Evolutionary conservation across 2,888 invertebrate species (phyloP).

Genomic region (Pyrrhia umbra): DNA sequence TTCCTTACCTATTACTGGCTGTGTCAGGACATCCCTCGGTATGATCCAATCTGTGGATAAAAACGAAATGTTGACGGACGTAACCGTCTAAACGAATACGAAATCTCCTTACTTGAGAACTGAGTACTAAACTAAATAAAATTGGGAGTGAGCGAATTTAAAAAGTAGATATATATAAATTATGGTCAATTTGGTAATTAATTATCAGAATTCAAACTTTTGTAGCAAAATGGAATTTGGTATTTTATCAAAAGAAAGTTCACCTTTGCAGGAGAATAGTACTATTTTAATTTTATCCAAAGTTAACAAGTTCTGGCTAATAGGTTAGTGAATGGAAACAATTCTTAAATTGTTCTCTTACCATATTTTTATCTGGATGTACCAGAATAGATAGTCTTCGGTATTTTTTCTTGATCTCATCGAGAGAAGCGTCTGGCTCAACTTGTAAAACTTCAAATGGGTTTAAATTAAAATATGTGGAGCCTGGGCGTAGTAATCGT

Average conservation of each 20-base stretch:
- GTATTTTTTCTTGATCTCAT: slow-evolving; percentile 99
- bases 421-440: slow-evolving; percentile 96
- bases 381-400: slow-evolving; percentile 98
- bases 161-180: slow-evolving; percentile 12
- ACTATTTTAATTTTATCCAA: background rate
- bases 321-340: slow-evolving; percentile 29
- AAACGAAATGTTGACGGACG: slow-evolving; percentile 89
- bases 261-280: background rate
- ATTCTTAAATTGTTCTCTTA: slow-evolving; percentile 65
- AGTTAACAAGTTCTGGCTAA: slow-evolving; percentile 5
- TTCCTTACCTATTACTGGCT: slow-evolving; percentile 82
- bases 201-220: slow-evolving; percentile 11
- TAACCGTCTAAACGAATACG: slow-evolving; percentile 86
- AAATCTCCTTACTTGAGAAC: slow-evolving; percentile 53
- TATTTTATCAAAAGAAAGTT: slow-evolving; percentile 23
- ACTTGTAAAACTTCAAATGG: slow-evolving; percentile 98
- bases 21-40: slow-evolving; percentile 75
- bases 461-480: slow-evolving; percentile 99
- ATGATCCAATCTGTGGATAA: slow-evolving; percentile 87
- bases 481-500: slow-evolving; percentile 97
- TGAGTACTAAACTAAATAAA: slow-evolving; percentile 22
- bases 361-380: slow-evolving; percentile 99
- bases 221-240: background rate
- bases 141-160: slow-evolving; percentile 26
- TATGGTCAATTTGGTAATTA: slow-evolving; percentile 16